phyloP scores from a whole-genome alignment of 2,113 vertebrate genomes.

The Rhinichthys klamathensis region DNA sequence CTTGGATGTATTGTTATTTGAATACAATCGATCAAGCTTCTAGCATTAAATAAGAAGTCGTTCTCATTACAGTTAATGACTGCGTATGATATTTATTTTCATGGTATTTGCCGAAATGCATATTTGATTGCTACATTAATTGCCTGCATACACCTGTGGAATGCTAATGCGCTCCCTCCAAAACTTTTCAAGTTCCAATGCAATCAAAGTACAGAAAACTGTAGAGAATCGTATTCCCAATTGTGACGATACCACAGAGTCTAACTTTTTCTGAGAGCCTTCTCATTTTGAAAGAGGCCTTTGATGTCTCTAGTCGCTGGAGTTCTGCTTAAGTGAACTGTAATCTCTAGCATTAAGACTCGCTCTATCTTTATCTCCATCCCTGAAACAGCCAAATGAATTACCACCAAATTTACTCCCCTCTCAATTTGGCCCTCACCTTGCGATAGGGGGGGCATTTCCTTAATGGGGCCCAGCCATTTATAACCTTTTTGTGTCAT shows the following conservation, averaged over 20 bases:
- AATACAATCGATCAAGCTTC: background rate
- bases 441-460: conserved; percentile 57
- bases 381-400: conserved; percentile 54
- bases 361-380: conserved; percentile 52
- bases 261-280: conserved; percentile 46
- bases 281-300: conserved; percentile 42
- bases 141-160: background rate
- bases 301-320: conserved; percentile 52
- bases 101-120: conserved; percentile 16
- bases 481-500: conserved; percentile 55
- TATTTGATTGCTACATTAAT: conserved; percentile 24
- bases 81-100: background rate
- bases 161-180: conserved; percentile 12
- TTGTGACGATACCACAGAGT: conserved; percentile 20
- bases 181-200: conserved; percentile 36
- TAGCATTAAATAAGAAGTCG: background rate
- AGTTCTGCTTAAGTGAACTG: conserved; percentile 57
- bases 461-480: conserved; percentile 55
- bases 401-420: conserved; percentile 45
- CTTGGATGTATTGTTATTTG: background rate
- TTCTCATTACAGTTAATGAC: background rate
- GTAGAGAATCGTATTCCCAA: conserved; percentile 34
- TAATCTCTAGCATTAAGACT: conserved; percentile 58
- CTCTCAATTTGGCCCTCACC: conserved; percentile 51
- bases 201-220: conserved; percentile 46